Percentiles rank a stretch among this genome's conserved stretches.
These are phyloP conservation scores for Linyphia triangularis DNA, from an alignment of 2,888 invertebrate genomes.

Conservation along the genomic window DNA sequence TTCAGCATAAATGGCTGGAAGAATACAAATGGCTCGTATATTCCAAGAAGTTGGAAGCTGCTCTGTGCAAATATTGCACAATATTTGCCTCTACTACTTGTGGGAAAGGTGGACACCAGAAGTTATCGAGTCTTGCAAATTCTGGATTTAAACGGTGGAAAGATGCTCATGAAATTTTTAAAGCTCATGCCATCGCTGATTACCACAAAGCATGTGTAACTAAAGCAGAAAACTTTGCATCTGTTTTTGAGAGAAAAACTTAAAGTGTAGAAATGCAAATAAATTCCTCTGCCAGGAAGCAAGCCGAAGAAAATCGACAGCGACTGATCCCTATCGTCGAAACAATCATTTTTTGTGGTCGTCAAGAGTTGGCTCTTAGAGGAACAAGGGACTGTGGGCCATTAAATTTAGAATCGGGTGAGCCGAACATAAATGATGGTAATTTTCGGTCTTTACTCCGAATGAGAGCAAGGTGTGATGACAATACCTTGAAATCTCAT, in stretches of 20 bases:
- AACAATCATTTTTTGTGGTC: conserved; percentile 18
- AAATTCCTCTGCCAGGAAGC: background rate
- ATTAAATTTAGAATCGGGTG: background rate
- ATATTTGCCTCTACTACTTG: background rate
- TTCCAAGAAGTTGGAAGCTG: background rate
- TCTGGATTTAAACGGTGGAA: background rate
- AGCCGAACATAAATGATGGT: conserved; percentile 10
- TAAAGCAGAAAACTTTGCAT: background rate
- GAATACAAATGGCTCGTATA: background rate
- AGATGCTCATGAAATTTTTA: background rate
- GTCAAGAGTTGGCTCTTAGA: conserved; percentile 30
- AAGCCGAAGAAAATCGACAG: conserved; percentile 4
- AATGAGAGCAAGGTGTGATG: background rate
- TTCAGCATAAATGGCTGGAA: too few relatives aligned
- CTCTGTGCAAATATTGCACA: conserved; percentile 9
- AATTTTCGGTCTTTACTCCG: conserved; percentile 35
- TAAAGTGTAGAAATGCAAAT: background rate
- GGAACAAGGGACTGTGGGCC: conserved; percentile 5
- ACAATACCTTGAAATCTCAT: background rate
- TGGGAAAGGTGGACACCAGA: conserved; percentile 5
- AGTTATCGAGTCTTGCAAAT: background rate
- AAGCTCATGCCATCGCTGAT: background rate
- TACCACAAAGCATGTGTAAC: conserved; percentile 10
- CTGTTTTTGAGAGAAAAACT: background rate
- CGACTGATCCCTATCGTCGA: background rate